phyloP scores from a whole-genome alignment of 2,113 vertebrate genomes.

The Neodontobutis hainanensis region DNA sequence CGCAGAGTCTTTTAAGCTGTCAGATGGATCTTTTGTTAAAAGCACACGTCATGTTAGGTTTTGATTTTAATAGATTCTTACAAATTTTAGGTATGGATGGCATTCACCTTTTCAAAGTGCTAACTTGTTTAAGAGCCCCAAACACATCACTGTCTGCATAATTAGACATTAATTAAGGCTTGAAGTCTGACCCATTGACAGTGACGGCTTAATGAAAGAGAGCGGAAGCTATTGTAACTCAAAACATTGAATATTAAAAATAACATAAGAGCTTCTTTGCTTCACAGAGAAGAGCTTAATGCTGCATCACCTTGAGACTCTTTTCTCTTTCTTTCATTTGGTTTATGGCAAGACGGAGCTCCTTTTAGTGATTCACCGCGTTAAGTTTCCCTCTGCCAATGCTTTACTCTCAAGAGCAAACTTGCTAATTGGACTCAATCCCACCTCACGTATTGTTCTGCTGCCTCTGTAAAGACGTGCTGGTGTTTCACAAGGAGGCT shows the following conservation, averaged over 20 bases:
- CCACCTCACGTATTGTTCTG: constrained; percentile 32
- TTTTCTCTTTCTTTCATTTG: constrained; percentile 27
- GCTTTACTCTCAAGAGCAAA: constrained; percentile 49
- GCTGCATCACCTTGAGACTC: constrained; percentile 12
- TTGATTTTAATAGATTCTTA: constrained; percentile 20
- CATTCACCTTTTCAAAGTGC: constrained; percentile 50
- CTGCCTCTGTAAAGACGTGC: constrained; percentile 48
- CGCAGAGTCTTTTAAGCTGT: constrained; percentile 39
- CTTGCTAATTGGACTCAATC: constrained; percentile 56
- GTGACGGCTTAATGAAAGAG: constrained; percentile 52
- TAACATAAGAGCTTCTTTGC: constrained; percentile 25
- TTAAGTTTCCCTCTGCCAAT: constrained; percentile 26
- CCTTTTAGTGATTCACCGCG: constrained; percentile 11
- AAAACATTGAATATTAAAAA: constrained; percentile 38
- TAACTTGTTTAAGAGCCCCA: constrained; percentile 49
- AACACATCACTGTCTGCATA: constrained; percentile 49
- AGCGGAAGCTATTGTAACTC: constrained; percentile 38
- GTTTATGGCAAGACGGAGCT: constrained; percentile 1
- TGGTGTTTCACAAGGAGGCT: constrained; percentile 49
- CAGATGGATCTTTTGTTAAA: constrained; percentile 28
- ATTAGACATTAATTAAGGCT: constrained; percentile 61
- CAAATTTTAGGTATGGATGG: constrained; percentile 29
- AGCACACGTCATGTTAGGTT: constrained; percentile 19
- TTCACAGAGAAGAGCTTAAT: constrained; percentile 4
- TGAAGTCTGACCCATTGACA: constrained; percentile 28